A percentile compares a stretch with the other conserved stretches of the same genome.
These are phyloP conservation scores for Tupiocoris notatus DNA, from an alignment of 2,888 invertebrate genomes.

Conservation along the genomic window DNA sequence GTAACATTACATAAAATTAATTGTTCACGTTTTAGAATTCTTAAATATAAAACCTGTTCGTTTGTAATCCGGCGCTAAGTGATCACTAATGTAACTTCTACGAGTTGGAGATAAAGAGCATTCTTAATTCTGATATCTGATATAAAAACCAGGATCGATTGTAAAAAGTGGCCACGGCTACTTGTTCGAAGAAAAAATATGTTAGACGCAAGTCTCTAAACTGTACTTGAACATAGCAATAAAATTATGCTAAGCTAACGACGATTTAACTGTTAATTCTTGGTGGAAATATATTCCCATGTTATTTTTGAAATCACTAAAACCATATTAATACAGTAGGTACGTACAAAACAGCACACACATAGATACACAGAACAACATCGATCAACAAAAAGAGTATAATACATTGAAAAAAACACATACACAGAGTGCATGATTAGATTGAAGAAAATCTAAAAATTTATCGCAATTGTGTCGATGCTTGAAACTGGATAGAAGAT, in stretches of 20 bases:
- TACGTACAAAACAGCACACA: too few species aligned
- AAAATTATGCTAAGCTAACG: slow-evolving; percentile 8
- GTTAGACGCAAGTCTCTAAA: neutral
- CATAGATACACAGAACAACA: too few species aligned
- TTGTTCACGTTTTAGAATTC: too few species aligned
- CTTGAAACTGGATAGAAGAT: slow-evolving; percentile 22
- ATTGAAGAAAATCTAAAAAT: neutral
- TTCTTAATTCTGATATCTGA: slow-evolving; percentile 38
- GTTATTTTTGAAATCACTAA: slow-evolving; percentile 1
- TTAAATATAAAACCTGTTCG: too few species aligned
- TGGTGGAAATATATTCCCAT: neutral
- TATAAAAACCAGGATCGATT: neutral
- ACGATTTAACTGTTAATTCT: slow-evolving; percentile 17
- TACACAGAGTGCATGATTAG: too few species aligned
- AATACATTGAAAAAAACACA: slow-evolving; percentile 6
- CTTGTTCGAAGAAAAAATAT: neutral
- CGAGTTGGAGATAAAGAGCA: neutral
- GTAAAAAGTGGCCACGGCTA: neutral
- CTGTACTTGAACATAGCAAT: slow-evolving; percentile 28
- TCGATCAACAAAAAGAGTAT: too few species aligned
- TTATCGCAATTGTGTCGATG: slow-evolving; percentile 23
- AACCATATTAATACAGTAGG: too few species aligned
- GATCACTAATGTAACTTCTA: too few species aligned
- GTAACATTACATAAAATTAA: too few species aligned
- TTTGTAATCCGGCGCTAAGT: neutral